These are phyloP conservation scores for Epizoanthus stellaris DNA, from an alignment of 92 coral and sea anemone genomes.

Conservation along the genomic window DNA sequence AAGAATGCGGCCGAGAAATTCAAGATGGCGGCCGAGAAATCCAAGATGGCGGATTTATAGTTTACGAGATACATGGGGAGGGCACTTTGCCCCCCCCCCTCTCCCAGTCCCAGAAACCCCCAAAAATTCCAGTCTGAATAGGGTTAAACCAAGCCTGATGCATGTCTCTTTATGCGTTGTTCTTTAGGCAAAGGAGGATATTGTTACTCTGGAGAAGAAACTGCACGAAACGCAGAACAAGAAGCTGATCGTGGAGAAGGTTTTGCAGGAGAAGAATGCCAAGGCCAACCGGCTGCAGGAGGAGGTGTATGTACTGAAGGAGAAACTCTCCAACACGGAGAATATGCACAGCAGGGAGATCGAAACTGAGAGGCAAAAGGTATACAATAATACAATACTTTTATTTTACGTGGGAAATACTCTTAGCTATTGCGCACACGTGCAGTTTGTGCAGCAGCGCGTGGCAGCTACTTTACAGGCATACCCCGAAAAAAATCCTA, in stretches of 20 bases:
- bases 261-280: conserved; percentile 83
- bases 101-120: too few relatives aligned
- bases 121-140: too few relatives aligned
- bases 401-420: too few relatives aligned
- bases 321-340: conserved; percentile 79
- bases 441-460: too few relatives aligned
- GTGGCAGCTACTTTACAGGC: too few relatives aligned
- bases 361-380: conserved; percentile 91
- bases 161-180: neutral
- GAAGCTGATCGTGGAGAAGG: conserved; percentile 80
- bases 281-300: conserved; percentile 82
- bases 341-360: conserved; percentile 77
- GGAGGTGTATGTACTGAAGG: conserved; percentile 79
- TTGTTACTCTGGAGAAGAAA: conserved; percentile 77
- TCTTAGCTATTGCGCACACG: too few relatives aligned
- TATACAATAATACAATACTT: neutral
- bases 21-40: too few relatives aligned
- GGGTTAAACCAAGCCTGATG: neutral
- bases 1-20: too few relatives aligned
- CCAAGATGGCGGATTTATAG: too few relatives aligned
- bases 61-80: too few relatives aligned
- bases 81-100: too few relatives aligned
- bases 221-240: conserved; percentile 80
- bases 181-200: conserved; percentile 81
- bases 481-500: too few relatives aligned